Conservation (phyloP, 2,888 invertebrate species). For the Synanthedon formicaeformis region DNA sequence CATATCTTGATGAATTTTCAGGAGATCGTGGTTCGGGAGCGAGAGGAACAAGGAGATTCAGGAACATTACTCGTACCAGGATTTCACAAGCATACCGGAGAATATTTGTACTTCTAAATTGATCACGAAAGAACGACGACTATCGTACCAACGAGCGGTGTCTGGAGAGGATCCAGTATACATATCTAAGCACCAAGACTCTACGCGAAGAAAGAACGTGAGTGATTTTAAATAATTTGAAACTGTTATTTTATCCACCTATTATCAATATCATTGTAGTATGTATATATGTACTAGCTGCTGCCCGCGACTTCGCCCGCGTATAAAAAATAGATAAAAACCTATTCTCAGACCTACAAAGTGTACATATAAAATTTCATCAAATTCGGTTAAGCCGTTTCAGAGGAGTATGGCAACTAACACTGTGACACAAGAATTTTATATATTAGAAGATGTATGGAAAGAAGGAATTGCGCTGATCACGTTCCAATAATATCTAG, state of each 20-base stretch:
- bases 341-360: no score
- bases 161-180: conserved; percentile 50
- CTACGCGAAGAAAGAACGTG: conserved; percentile 5
- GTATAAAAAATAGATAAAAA: no score
- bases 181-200: conserved; percentile 27
- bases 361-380: no score
- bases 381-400: no score
- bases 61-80: conserved; percentile 38
- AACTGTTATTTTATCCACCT: background rate
- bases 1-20: background rate
- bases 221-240: background rate
- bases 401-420: no score
- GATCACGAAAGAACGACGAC: conserved; percentile 42
- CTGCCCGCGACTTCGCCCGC: no score
- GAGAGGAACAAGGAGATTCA: conserved; percentile 38
- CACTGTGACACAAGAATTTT: no score
- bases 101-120: conserved; percentile 18
- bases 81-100: conserved; percentile 41
- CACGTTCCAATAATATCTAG: no score
- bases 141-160: conserved; percentile 59
- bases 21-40: conserved; percentile 21
- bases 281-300: no score
- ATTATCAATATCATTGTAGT: no score
- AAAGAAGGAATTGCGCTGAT: no score
- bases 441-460: no score